A percentile compares a stretch with the other conserved stretches of the same genome.
Evolutionary conservation across 2,113 vertebrate genomes (phyloP).

Genomic region (Hemiscyllium ocellatum): DNA sequence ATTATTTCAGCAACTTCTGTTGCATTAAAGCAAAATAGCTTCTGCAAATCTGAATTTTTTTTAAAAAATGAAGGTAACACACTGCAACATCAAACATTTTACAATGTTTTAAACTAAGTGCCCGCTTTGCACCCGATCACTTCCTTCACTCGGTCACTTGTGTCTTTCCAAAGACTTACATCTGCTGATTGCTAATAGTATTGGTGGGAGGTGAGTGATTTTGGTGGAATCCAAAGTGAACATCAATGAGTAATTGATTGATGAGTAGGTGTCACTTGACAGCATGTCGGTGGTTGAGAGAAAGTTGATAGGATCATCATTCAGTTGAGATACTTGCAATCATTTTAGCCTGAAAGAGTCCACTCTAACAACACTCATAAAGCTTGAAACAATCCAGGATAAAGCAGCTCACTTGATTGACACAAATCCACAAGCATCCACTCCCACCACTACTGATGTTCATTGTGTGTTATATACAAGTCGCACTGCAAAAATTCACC

Average conservation of each 20-base stretch:
- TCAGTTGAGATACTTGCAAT: neutral
- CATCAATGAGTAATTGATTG: neutral
- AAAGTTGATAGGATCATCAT: neutral
- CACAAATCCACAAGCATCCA: too few species aligned
- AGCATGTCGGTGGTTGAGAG: neutral
- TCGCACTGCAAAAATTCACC: too few species aligned
- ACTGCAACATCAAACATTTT: neutral
- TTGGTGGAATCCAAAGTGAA: neutral
- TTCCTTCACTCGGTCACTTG: neutral
- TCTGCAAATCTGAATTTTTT: neutral
- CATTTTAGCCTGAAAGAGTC: too few species aligned
- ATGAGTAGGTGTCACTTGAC: too few species aligned
- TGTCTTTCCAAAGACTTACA: neutral
- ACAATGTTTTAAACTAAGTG: neutral
- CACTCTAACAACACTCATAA: too few species aligned
- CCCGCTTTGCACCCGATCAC: too few species aligned
- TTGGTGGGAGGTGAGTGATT: neutral
- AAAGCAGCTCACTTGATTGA: too few species aligned
- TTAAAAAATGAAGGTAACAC: neutral
- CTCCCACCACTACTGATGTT: too few species aligned
- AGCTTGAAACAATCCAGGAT: too few species aligned
- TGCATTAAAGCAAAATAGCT: neutral
- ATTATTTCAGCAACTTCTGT: neutral
- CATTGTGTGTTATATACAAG: too few species aligned
- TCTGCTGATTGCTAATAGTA: neutral